Base-by-base conservation (phyloP, 2,888 invertebrate species). In the Eucera pruinosa region DNA sequence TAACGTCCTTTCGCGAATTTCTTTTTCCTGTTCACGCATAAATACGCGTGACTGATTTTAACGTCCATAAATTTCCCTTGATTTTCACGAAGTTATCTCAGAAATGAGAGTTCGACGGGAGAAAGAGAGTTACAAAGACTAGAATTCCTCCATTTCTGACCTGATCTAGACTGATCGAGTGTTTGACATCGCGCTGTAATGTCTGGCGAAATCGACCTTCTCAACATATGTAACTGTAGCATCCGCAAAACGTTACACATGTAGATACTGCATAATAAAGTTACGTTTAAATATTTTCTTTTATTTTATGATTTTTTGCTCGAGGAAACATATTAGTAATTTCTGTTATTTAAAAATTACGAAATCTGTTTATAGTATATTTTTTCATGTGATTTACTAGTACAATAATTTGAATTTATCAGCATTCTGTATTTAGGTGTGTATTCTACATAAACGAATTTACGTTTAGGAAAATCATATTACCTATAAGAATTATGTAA, bases 101-200 rank as follows among this genome's bases (percentile, higher is more conserved):
- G 15, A 23, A 43, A 50, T 55, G 60, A 39, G 50, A 69, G 41
- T 62, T 33, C 20, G 25, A 58, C 43, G 11, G 15, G 23, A 41
- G 50, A 43, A 50, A 33, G 48, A 18, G 45, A 23, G 55, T 66
- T 30, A 15, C 9, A 43, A 43, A 20, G 58, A 54, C 60, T 58
- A 50, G 33, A 66, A 70, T 52, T 48, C 36, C 45, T 39, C 61
- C 45, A 58, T 66, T 76, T 69, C 57, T 41, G 57, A 71, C 65
- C 20, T 20, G 55, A 58, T 48, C 58, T 39, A 36, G 47, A 20
- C 54, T 39, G n/a, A 57, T 60, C 47, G 54, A 55, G 33, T 54
- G 45, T 54, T 45, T 41, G 25, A 45, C 30, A 65, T 52, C 47
- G 54, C 45, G 11, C 23, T 43, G 52, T 65, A 60, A 76, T 70